Conservation (phyloP, 2,888 invertebrate genomes). For the Nomada ruficornis region DNA sequence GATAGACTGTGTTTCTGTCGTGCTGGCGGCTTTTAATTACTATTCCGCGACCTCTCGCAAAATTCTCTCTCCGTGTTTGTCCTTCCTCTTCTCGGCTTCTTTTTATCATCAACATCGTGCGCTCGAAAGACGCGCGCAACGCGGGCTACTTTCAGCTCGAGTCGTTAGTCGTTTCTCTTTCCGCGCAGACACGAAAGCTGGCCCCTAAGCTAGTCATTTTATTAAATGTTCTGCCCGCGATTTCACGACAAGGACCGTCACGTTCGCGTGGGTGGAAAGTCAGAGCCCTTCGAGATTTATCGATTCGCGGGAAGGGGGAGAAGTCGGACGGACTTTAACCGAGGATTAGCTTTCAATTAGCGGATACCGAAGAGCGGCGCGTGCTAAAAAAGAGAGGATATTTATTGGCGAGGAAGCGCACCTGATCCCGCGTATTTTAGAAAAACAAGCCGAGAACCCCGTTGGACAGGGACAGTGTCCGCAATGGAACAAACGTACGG, state of each 20-base stretch:
- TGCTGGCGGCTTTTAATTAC: constrained; percentile 74
- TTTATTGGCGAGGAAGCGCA: constrained; percentile 73
- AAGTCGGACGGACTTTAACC: constrained; percentile 66
- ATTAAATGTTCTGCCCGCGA: constrained; percentile 6
- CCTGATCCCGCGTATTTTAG: constrained; percentile 62
- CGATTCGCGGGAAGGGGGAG: constrained; percentile 59
- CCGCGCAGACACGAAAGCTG: not conserved
- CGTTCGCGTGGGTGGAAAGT: constrained; percentile 14
- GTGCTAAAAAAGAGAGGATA: constrained; percentile 74
- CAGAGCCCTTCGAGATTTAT: constrained; percentile 74
- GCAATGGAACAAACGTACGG: no score
- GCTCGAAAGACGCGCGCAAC: constrained; percentile 45
- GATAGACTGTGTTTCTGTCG: constrained; percentile 72
- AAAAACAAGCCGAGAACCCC: not conserved
- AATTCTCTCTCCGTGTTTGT: constrained; percentile 51
- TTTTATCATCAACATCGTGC: constrained; percentile 36
- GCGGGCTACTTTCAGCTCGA: constrained; percentile 52
- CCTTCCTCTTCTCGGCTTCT: constrained; percentile 25
- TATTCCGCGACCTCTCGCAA: constrained; percentile 62
- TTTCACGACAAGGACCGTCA: not conserved
- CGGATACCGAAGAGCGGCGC: constrained; percentile 68
- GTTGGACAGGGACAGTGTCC: no score
- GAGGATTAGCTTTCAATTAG: constrained; percentile 82
- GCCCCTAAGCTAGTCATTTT: constrained; percentile 3
- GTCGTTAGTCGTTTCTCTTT: constrained; percentile 29